These are phyloP conservation scores for Drosophila borborema DNA, from an alignment of 2,888 invertebrate species.

Conservation along the genomic window DNA sequence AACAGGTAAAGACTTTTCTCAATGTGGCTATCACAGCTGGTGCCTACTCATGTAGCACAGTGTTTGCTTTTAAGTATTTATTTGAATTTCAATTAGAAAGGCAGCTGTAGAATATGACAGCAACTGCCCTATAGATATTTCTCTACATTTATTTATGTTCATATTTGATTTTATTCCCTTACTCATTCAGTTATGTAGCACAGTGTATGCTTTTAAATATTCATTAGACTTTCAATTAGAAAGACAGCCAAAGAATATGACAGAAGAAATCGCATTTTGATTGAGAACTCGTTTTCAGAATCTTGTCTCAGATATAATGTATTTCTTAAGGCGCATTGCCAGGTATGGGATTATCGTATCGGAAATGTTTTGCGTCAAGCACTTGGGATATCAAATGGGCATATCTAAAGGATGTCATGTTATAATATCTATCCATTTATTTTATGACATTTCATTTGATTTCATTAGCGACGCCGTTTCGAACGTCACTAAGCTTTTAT, in stretches of 20 bases:
- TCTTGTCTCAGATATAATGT: conserved; percentile 4
- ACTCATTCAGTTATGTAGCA: conserved; percentile 21
- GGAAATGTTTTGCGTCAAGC: conserved; percentile 46
- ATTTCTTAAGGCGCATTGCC: conserved; percentile 28
- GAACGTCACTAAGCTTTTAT: conserved; percentile 34
- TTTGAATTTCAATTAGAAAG: conserved; percentile 48
- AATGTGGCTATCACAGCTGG: too few species aligned
- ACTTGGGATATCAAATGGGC: conserved; percentile 52
- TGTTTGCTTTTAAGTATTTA: conserved; percentile 53
- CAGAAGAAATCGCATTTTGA: conserved; percentile 60
- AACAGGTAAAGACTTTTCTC: too few species aligned
- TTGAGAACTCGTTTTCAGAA: conserved; percentile 66
- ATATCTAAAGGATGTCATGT: conserved; percentile 77
- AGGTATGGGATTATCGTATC: conserved; percentile 52
- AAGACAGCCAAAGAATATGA: conserved; percentile 47
- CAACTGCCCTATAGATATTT: too few species aligned
- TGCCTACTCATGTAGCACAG: conserved; percentile 38
- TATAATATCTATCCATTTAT: conserved; percentile 61
- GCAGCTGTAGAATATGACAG: conserved; percentile 51
- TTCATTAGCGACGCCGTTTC: conserved; percentile 63
- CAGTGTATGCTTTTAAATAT: conserved; percentile 57
- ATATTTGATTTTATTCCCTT: not conserved
- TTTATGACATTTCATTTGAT: conserved; percentile 64
- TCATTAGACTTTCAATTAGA: conserved; percentile 51
- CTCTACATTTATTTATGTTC: not conserved